Percentiles rank a stretch among this genome's conserved stretches.
These are phyloP conservation scores for Nansenia antarctica DNA, from an alignment of 2,113 vertebrate genomes.

Conservation along the genomic window DNA sequence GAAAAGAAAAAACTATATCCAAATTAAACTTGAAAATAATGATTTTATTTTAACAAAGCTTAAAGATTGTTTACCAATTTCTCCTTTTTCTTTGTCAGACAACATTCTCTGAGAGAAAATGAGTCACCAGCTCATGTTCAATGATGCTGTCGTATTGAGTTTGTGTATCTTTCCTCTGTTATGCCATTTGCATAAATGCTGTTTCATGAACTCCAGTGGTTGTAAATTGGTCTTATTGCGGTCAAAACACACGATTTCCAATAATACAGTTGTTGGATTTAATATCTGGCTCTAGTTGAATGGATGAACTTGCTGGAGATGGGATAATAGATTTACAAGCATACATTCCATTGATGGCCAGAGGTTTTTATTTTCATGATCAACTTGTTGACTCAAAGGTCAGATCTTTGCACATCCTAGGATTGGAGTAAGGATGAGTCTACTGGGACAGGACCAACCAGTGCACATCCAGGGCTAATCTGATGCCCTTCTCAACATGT, in stretches of 20 bases:
- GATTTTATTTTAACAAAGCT: constrained; percentile 62
- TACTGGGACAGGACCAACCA: background rate
- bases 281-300: too few relatives aligned
- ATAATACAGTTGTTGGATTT: too few relatives aligned
- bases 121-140: constrained; percentile 73
- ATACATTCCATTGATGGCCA: too few relatives aligned
- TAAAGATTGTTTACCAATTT: constrained; percentile 73
- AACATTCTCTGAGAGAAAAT: constrained; percentile 66
- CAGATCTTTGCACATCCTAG: too few relatives aligned
- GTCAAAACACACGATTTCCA: background rate
- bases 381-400: background rate
- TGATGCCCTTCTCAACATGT: background rate
- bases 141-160: constrained; percentile 74
- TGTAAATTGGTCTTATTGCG: background rate
- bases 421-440: background rate
- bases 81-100: constrained; percentile 62
- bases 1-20: constrained; percentile 43
- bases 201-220: constrained; percentile 65
- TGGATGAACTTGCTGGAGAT: too few relatives aligned
- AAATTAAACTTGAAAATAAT: constrained; percentile 66
- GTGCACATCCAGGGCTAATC: background rate
- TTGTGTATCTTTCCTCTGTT: constrained; percentile 75
- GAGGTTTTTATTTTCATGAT: background rate
- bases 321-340: too few relatives aligned
- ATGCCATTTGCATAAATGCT: constrained; percentile 80